Conservation (phyloP, 2,888 invertebrate species). For the Villa cingulata region DNA sequence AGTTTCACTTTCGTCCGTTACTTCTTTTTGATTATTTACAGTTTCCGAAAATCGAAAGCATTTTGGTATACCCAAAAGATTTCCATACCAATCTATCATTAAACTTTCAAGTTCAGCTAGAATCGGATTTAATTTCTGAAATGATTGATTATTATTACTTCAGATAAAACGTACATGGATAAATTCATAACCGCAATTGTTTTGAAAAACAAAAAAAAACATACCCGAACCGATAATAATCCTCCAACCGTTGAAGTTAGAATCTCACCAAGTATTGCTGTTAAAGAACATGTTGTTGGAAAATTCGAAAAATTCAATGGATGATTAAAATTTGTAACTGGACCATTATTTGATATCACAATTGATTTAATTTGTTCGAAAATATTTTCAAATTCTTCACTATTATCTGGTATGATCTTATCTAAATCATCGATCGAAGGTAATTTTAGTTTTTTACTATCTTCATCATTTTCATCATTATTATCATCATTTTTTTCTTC, state of each 20-base stretch:
- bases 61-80: conserved; percentile 51
- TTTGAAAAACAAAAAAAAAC: not conserved
- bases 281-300: not conserved
- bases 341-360: no score
- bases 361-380: conserved; percentile 1
- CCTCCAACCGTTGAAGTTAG: not conserved
- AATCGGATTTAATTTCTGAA: conserved; percentile 60
- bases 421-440: not conserved
- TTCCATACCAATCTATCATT: conserved; percentile 60
- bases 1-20: no score
- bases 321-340: conserved; percentile 2
- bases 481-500: no score
- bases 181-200: no score
- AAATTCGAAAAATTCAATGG: conserved; percentile 1
- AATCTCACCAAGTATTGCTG: conserved; percentile 1
- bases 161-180: no score
- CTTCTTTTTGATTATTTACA: conserved; percentile 19
- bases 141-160: not conserved
- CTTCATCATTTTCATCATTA: no score
- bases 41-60: conserved; percentile 39
- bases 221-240: not conserved
- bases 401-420: not conserved
- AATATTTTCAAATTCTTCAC: not conserved
- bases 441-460: no score
- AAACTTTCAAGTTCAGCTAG: conserved; percentile 64